Base-by-base conservation (phyloP, 2,113 vertebrate genomes). In the Gymnorhina tibicen region DNA sequence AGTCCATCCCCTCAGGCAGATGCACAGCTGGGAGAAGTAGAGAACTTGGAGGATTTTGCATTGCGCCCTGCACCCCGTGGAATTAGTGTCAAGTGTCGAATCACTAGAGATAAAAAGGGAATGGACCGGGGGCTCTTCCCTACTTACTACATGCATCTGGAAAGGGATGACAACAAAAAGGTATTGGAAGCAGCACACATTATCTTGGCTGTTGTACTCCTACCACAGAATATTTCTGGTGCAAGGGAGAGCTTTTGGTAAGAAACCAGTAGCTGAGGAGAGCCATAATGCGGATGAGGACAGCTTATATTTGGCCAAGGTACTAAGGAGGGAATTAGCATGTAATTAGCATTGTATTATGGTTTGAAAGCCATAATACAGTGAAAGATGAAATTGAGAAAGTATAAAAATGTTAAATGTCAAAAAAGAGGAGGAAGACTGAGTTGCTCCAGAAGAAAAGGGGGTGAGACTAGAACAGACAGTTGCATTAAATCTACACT, bases 101-200 rank as follows among this genome's bases (percentile, higher is more conserved):
- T 99, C 96, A 99, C 98, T 32, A 98, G 99, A 58, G 99, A 99
- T 96, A 99, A 99, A 94, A 99, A 99, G 90, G 99, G 99, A 46
- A 99, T 99, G 99, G 99, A 99, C 95, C 98, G 99, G 1, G 99
- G 99, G 35, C 98, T 99, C 56, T 99, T 99, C 91, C 99, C 99
- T 33, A 99, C 99, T 13, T 99, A 99, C 90, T 99, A 98, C 93
- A 99, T 99, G 99, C 99, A 99, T 95, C 97, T 99, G 98, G 99
- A 99, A 97, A 98, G 97, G 85, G 99, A 99, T 16, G 99, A 99
- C n/a, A 99, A 98, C 95, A 98, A 98, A 88, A 99, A 98, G 98
- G 99, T 99, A 97, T 77, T 95, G 32, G 24, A 77, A 88, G 20
- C 27, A 84, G 62, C 18, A 44, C 69, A 50, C 20, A 13, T 35